Evolutionary conservation across 2,888 invertebrate genomes (phyloP).

Genomic region (Chloroclystis v-ata): DNA sequence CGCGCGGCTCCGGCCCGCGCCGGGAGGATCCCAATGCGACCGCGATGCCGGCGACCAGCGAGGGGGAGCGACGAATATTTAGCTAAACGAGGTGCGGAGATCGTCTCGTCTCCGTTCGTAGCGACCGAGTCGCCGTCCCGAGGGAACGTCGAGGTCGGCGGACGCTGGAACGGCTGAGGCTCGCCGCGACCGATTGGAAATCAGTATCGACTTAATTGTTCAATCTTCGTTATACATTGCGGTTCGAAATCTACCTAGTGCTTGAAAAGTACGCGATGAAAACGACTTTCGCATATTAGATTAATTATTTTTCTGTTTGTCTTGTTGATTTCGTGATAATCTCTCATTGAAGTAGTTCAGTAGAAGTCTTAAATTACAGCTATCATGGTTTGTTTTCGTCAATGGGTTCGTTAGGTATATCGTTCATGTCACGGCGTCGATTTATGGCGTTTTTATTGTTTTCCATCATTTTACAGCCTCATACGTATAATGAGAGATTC

Average conservation of each 20-base stretch:
- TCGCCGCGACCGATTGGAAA: not conserved
- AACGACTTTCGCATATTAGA: constrained; percentile 34
- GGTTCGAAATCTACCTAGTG: constrained; percentile 25
- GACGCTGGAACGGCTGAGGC: not conserved
- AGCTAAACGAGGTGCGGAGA: too few species aligned
- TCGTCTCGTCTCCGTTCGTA: too few species aligned
- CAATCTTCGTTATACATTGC: constrained; percentile 2
- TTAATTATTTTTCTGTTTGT: constrained; percentile 29
- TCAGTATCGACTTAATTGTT: not conserved
- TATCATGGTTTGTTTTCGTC: constrained; percentile 47
- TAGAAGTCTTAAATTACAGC: constrained; percentile 36
- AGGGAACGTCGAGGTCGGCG: constrained; percentile 13
- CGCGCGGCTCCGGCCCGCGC: constrained; percentile 78
- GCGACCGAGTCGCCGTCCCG: constrained; percentile 36
- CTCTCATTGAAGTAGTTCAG: constrained; percentile 23
- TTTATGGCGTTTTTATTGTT: constrained; percentile 28
- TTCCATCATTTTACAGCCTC: constrained; percentile 22
- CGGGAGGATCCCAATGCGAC: constrained; percentile 75
- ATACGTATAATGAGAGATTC: not conserved
- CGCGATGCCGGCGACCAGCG: constrained; percentile 38
- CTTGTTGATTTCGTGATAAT: constrained; percentile 5
- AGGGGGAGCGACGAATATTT: too few species aligned
- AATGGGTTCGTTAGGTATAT: constrained; percentile 40
- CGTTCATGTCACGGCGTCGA: constrained; percentile 30
- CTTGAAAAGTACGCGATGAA: constrained; percentile 31